Base-by-base conservation (phyloP, 2,888 invertebrate genomes). In the Ormyrus thymus region DNA sequence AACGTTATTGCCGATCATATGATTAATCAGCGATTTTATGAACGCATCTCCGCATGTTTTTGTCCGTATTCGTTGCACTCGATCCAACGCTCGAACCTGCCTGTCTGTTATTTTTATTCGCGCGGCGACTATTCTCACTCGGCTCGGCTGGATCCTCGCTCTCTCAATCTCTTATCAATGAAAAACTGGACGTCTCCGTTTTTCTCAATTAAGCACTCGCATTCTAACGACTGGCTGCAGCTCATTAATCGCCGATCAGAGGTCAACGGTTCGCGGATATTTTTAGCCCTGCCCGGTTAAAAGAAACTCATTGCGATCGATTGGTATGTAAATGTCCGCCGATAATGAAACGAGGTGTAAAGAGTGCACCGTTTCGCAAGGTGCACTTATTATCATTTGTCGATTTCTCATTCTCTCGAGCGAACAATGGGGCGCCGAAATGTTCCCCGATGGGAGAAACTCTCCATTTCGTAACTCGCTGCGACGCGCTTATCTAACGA, bases 241-340 rank as follows among this genome's bases (percentile, higher is more conserved):
- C 6, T 10, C 48, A 56, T 69, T 76, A 76, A 76, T 76, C 76
- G 62, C 7, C 48, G 76, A 69, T 76, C 76, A 76, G 70, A 76
- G 76, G 69, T 76, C 76, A 76, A 76, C 56, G 64, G 51, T 76
- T 76, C 56, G 15, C 69, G 43, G n/a, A 43, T 76, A 69, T 69
- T 69, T 69, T 62, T 62, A 62, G 8, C 9, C 43, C 5, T 9
- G 43, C 48, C 29, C 7, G 13, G 45, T 29, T 29, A 29, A 29
- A 76, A 69, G 62, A 70, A 64, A 70, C 70, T 76, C 56, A 62
- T 69, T 56, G 45, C 62, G 62, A 70, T 70, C 62, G 62, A 69
- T 69, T 56, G 69, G 62, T 69, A 76, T 56, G 58, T 65, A 58
- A 65, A 64, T 56, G 51, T 43, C 29, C n/a, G 51, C 43, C 46